These are phyloP conservation scores for Ginglymostoma cirratum DNA, from an alignment of 2,113 vertebrate genomes.

Conservation along the genomic window DNA sequence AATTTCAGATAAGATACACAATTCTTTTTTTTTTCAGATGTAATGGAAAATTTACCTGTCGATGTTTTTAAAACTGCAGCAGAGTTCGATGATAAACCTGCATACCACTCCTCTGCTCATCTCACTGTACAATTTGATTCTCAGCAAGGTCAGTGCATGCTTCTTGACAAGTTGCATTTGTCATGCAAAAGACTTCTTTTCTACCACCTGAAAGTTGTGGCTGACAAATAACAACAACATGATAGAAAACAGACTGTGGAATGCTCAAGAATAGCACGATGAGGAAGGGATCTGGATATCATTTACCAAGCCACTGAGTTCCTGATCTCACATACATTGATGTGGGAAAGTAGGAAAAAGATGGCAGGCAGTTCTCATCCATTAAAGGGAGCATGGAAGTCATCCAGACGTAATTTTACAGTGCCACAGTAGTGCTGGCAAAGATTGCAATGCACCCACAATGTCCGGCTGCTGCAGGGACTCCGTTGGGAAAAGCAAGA, in stretches of 20 bases:
- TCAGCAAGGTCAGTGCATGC: neutral
- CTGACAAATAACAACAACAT: neutral
- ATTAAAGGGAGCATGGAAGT: neutral
- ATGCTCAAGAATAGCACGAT: neutral
- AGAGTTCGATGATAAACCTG: neutral
- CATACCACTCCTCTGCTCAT: neutral
- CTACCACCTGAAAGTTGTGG: neutral
- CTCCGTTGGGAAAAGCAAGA: neutral
- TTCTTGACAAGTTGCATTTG: neutral
- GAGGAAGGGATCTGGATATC: neutral
- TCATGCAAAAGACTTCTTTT: neutral
- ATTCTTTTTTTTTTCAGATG: neutral
- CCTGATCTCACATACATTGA: neutral
- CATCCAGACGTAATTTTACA: too few relatives aligned
- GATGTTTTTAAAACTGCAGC: neutral
- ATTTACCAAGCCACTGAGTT: neutral
- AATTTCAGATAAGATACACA: neutral
- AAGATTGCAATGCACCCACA: neutral
- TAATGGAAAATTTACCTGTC: conserved; percentile 2
- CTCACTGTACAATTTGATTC: neutral
- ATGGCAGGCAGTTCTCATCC: neutral
- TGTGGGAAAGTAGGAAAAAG: neutral
- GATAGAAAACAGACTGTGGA: neutral
- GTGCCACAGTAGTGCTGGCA: neutral
- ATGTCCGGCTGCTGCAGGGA: neutral